phyloP scores from a whole-genome alignment of 2,888 invertebrate genomes.

The Artemia sp. region DNA sequence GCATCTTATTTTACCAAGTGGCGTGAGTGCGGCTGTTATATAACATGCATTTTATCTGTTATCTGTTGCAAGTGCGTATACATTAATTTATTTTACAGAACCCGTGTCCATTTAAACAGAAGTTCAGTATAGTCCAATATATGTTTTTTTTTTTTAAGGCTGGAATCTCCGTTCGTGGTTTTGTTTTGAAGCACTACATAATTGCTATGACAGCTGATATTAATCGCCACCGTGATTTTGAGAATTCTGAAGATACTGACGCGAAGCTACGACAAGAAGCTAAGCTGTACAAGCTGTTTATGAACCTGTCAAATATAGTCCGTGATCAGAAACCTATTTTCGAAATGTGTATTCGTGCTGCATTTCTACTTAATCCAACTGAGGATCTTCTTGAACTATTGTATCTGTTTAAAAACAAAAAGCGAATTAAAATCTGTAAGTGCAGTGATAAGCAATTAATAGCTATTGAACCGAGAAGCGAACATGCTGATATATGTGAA shows the following conservation, averaged over 20 bases:
- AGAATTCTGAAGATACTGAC: not conserved
- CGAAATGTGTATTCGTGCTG: conserved; percentile 53
- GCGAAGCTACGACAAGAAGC: conserved; percentile 12
- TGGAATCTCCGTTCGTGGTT: not conserved
- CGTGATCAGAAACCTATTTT: conserved; percentile 43
- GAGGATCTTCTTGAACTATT: conserved; percentile 28
- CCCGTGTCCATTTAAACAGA: no score
- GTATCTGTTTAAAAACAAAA: not conserved
- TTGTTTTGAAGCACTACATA: conserved; percentile 6
- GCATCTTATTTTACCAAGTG: no score
- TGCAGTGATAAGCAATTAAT: not conserved
- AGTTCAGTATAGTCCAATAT: not conserved
- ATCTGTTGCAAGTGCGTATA: no score
- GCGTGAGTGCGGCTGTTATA: no score
- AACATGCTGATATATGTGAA: no score
- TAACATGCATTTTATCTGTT: no score
- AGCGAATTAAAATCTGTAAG: not conserved
- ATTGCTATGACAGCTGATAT: conserved; percentile 9
- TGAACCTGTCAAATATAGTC: conserved; percentile 44
- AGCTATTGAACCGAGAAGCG: no score
- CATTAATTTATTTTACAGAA: no score
- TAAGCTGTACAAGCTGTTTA: conserved; percentile 38
- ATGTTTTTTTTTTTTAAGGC: not conserved
- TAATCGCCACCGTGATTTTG: not conserved
- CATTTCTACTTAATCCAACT: conserved; percentile 55